phyloP scores from a whole-genome alignment of 2,797 vertebrate species.

The Myoxocephalus aenaeus region DNA sequence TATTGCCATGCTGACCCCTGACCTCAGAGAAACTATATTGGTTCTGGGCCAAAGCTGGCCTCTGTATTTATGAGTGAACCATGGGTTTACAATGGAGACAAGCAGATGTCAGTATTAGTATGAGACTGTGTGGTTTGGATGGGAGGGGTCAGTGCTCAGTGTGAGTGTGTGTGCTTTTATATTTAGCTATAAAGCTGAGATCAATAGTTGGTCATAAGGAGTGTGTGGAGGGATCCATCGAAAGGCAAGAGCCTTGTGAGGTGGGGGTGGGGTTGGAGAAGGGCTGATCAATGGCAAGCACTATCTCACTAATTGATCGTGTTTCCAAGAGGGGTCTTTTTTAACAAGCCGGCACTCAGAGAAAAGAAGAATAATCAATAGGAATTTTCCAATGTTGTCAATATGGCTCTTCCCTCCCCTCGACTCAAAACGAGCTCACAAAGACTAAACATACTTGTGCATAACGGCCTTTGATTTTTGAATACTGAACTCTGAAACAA shows the following conservation, averaged over 20 bases:
- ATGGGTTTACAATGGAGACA: conserved; percentile 77
- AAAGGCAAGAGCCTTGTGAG: conserved; percentile 59
- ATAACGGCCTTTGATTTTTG: conserved; percentile 5
- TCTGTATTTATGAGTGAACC: conserved; percentile 77
- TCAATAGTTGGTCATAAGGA: conserved; percentile 84
- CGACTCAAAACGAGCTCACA: conserved; percentile 50
- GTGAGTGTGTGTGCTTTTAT: conserved; percentile 70
- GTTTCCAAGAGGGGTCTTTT: conserved; percentile 81
- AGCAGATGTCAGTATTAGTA: conserved; percentile 80
- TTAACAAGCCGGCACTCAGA: conserved; percentile 80
- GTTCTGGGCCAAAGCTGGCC: conserved; percentile 73
- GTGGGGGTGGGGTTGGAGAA: background rate
- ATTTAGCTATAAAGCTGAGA: conserved; percentile 72
- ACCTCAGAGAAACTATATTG: conserved; percentile 75
- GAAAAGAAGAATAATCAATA: conserved; percentile 85
- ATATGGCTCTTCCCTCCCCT: conserved; percentile 66
- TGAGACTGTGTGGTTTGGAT: conserved; percentile 55
- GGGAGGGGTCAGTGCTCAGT: conserved; percentile 55
- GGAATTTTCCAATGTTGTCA: conserved; percentile 82
- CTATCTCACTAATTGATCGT: conserved; percentile 88
- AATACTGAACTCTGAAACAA: conserved; percentile 3
- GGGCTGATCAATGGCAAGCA: conserved; percentile 82
- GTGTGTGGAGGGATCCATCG: conserved; percentile 75
- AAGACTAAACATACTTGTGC: conserved; percentile 13
- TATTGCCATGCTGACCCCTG: conserved; percentile 75